These are phyloP conservation scores for Nipponacmea schrenckii DNA, from an alignment of 2,888 invertebrate genomes.

Conservation along the genomic window DNA sequence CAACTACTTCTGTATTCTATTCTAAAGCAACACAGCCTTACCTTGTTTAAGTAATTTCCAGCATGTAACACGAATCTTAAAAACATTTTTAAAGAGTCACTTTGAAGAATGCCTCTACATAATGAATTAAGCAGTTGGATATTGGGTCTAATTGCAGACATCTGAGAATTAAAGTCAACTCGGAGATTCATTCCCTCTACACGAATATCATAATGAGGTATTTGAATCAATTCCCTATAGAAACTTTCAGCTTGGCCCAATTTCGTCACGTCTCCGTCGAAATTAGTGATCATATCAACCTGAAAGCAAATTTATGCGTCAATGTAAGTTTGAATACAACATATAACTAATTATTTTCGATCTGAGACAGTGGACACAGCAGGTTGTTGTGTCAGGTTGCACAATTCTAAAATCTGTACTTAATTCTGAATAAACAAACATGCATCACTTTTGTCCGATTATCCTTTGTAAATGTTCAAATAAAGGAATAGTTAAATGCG, in stretches of 20 bases:
- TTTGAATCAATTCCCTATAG: constrained; percentile 63
- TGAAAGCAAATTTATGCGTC: constrained; percentile 26
- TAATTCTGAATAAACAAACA: too few relatives aligned
- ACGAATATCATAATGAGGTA: constrained; percentile 82
- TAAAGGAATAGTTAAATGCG: too few relatives aligned
- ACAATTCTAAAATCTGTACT: too few relatives aligned
- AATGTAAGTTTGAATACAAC: too few relatives aligned
- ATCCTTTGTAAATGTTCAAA: too few relatives aligned
- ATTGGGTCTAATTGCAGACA: constrained; percentile 88
- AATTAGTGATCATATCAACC: constrained; percentile 65
- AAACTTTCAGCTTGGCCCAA: constrained; percentile 71
- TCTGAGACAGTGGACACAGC: too few relatives aligned
- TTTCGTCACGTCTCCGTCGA: constrained; percentile 65
- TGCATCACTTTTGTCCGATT: too few relatives aligned
- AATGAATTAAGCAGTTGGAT: constrained; percentile 90
- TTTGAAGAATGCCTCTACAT: constrained; percentile 78
- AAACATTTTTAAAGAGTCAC: constrained; percentile 82
- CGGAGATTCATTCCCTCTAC: constrained; percentile 95
- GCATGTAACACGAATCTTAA: constrained; percentile 93
- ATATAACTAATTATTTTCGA: too few relatives aligned
- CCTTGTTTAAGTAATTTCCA: constrained; percentile 94
- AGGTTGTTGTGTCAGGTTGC: too few relatives aligned
- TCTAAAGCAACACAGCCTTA: constrained; percentile 66
- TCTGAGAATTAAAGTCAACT: constrained; percentile 91
- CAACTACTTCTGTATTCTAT: too few relatives aligned